phyloP scores from a whole-genome alignment of 1,140 invertebrate genomes.

The Fopius arisanus region DNA sequence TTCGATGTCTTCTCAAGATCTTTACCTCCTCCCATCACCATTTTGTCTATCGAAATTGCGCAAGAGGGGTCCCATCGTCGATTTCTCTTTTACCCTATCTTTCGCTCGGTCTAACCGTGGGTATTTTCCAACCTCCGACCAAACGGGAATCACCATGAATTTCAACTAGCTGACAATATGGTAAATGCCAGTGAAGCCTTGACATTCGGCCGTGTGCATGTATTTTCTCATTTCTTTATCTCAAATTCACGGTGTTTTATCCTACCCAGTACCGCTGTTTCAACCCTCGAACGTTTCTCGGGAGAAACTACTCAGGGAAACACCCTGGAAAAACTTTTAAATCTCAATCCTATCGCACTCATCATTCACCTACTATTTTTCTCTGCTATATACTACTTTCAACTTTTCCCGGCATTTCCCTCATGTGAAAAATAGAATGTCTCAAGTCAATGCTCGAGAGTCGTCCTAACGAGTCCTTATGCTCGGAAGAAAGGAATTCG shows the following conservation, averaged over 20 bases:
- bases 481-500: background rate
- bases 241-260: background rate
- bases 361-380: constrained; percentile 19
- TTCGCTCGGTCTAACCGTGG: background rate
- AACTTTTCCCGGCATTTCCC: background rate
- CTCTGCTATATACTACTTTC: background rate
- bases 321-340: constrained; percentile 5
- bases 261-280: background rate
- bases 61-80: background rate
- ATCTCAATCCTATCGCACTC: constrained; percentile 19
- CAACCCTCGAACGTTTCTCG: background rate
- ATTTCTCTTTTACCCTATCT: background rate
- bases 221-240: constrained; percentile 10
- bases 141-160: constrained; percentile 6
- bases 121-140: background rate
- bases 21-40: background rate
- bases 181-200: constrained; percentile 7
- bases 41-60: background rate
- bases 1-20: background rate
- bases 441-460: constrained; percentile 23
- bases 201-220: constrained; percentile 1
- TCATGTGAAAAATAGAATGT: constrained; percentile 19
- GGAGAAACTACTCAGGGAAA: background rate
- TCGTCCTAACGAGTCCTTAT: constrained; percentile 25
- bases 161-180: constrained; percentile 14